Evolutionary conservation across 37 sponge, comb jelly and placozoan genomes (phyloP), one percentile per base, ranked within the genome.

Genomic region (Cliona cf. orientalis): DNA sequence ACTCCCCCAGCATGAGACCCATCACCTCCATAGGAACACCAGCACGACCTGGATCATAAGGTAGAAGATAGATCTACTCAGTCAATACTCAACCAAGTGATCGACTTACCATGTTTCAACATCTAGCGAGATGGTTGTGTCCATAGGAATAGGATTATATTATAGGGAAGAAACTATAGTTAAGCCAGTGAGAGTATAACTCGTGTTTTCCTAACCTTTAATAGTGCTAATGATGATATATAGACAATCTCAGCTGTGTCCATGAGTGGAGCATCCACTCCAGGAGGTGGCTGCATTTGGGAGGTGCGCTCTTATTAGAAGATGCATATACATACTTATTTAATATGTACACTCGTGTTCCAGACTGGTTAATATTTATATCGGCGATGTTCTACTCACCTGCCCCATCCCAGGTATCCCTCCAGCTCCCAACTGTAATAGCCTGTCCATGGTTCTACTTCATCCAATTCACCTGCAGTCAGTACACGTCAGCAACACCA

Each of bases 1-100:
- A 99, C 49, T 99, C 99, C 42, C 99, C 99, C 73, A 99, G 74
- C 99, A 99, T 99, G 28, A 99, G 82, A 68, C 99, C 99, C 99
- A 99, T 99, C 64, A 99, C 99, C 69, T 99, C 99, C 99, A 99
- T 99, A 42, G 99, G 99, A 11, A 99, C 99, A 38, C 99, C 99
- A 80, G 99, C 99, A 76, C 99, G 90, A 36, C 99, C 94, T 49
- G 68, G 67, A 41, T 55, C 49, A 23, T 74, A 68, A 49, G 56
- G 33, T 23, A 56, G 7, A n/a, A 31, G 65, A 28, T 17, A 32
- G 31, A 35, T 2, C 9, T 3, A 11, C 7, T 6, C 67, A 5
- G 4, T 9, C 23, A 68, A 39, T 31, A 82, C 44, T 74, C 75
- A 28, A 83, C 71, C 83, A 72, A 79, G 84, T 87, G 62, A 1